Base-by-base conservation (phyloP, 2,113 vertebrate species). In the Brachyistius frenatus region DNA sequence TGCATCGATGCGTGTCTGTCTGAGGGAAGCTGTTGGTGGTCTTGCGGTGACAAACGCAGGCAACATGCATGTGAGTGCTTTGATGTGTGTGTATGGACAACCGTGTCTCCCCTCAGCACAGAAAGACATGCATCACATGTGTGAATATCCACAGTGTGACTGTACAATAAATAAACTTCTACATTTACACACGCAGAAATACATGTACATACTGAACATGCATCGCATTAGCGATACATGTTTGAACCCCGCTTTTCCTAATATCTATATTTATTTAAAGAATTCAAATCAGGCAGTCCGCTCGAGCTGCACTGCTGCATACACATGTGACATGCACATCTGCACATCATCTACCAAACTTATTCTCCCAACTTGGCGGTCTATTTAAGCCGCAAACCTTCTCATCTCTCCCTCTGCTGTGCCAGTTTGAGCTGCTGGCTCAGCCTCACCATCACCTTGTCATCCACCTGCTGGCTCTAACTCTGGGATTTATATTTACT, bases 401-500 rank as follows among this genome's bases (percentile, higher is more conserved):
- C 16, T 30, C 30, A 0, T 39, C 49, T 73, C 14, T 32, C 30
- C 11, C 23, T 33, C 36, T 35, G 46, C 44, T 72, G 53, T 65
- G 53, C 23, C 56, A 41, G 64, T 47, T n/a, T 23, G 7, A 36
- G n/a, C 31, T 64, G 60, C 52, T 52, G 41, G 31, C 60, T 63
- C 52, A 31, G 10, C 13, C 14, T 36, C 23, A 66, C 52, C 60
- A 70, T 31, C 37, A 64, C 54, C 46, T 60, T 44, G 8, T 76
- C 53, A 65, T 69, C 52, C 66, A 70, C 65, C 60, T 73, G 78
- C 78, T 62, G 78, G 63, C 71, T 67, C 57, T 57, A 64, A 64
- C 65, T 58, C 52, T 61, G 46, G 52, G 52, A 50, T 16, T 67
- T 44, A 52, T 23, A 52, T 68, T 63, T 68, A 49, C 54, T 69